Percentiles rank a stretch among this genome's conserved stretches.
Conservation (phyloP, 37 sponge, comb jelly and placozoan genomes). For the Diacarnus erythraeanus region DNA sequence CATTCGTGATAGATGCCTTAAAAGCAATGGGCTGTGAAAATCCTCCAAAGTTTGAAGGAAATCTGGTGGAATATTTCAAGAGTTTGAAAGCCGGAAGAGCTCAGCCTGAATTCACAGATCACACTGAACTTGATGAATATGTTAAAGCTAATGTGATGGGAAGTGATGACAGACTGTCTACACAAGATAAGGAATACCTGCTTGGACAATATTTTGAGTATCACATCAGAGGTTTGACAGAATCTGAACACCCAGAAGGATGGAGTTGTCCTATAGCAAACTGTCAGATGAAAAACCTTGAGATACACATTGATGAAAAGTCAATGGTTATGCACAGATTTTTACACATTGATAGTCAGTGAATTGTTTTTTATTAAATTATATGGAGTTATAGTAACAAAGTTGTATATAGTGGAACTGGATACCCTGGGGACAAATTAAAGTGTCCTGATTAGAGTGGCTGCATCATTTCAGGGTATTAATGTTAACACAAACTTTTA, state of each 20-base stretch:
- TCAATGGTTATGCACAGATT: not conserved
- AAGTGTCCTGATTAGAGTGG: too few relatives aligned
- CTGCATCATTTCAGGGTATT: too few relatives aligned
- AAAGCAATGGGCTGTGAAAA: constrained; percentile 15
- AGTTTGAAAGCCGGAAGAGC: not conserved
- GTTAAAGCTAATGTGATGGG: not conserved
- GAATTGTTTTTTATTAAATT: too few relatives aligned
- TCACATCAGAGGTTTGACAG: not conserved
- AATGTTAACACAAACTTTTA: too few relatives aligned
- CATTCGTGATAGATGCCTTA: constrained; percentile 37
- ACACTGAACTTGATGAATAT: constrained; percentile 18
- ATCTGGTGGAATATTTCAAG: not conserved
- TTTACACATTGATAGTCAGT: not conserved
- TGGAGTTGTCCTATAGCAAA: not conserved
- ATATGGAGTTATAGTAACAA: too few relatives aligned
- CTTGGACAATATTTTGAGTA: constrained; percentile 5
- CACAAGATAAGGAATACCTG: constrained; percentile 15
- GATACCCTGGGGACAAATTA: too few relatives aligned
- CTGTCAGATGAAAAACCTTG: not conserved
- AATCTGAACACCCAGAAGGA: not conserved
- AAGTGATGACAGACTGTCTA: not conserved
- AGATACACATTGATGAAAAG: not conserved
- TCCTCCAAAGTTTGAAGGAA: not conserved
- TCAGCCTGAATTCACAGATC: not conserved
- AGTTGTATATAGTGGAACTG: too few relatives aligned